phyloP scores from a whole-genome alignment of 2,888 invertebrate genomes.

The Anorthoa munda region DNA sequence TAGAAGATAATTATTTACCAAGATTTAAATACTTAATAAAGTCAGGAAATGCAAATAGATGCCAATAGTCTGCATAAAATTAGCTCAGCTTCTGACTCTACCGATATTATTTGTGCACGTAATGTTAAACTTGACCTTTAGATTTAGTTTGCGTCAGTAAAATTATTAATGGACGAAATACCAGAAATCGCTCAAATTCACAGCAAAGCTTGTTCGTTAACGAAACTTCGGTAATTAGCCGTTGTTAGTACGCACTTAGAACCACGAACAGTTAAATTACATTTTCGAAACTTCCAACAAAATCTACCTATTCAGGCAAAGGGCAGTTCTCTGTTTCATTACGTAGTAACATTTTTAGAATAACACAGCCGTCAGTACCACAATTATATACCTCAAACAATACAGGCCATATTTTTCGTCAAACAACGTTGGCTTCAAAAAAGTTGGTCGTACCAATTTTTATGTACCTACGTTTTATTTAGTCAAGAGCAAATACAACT shows the following conservation, averaged over 20 bases:
- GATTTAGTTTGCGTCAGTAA: constrained; percentile 20
- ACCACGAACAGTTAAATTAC: constrained; percentile 24
- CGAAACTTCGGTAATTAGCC: constrained; percentile 47
- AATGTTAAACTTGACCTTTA: constrained; percentile 42
- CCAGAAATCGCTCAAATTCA: constrained; percentile 33
- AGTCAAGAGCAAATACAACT: background rate
- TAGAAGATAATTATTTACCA: background rate
- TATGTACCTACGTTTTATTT: constrained; percentile 19
- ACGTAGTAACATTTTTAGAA: constrained; percentile 2
- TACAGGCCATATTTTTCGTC: background rate
- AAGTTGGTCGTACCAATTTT: constrained; percentile 13
- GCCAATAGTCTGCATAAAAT: constrained; percentile 19
- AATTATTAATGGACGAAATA: constrained; percentile 22
- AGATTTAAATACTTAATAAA: background rate
- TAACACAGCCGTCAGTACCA: background rate
- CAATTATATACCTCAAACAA: constrained; percentile 23
- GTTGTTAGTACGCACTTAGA: constrained; percentile 21
- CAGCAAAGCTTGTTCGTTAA: constrained; percentile 31
- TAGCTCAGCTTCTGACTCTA: constrained; percentile 14
- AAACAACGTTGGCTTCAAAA: background rate
- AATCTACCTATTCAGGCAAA: constrained; percentile 1
- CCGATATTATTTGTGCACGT: constrained; percentile 15
- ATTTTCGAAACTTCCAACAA: constrained; percentile 2
- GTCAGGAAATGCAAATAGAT: constrained; percentile 19
- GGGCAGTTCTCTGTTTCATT: constrained; percentile 5